Percentiles rank a stretch among this genome's conserved stretches.
These are phyloP conservation scores for Odocoileus hemionus DNA, from an alignment of 2,113 vertebrate genomes.

Conservation along the genomic window DNA sequence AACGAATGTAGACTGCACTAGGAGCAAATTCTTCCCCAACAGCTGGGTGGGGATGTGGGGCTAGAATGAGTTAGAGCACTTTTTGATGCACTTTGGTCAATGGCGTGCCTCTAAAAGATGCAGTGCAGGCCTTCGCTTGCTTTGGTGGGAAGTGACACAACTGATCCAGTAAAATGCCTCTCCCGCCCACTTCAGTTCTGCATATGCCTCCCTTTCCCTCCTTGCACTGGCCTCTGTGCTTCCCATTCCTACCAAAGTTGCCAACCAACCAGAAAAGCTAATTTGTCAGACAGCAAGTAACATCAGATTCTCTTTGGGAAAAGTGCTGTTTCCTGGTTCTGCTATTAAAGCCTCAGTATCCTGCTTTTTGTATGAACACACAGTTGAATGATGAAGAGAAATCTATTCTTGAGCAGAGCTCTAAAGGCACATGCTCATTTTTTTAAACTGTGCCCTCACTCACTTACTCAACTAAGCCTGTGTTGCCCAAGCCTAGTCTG, in stretches of 20 bases:
- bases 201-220: fast-evolving
- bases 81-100: background rate
- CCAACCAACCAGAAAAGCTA: background rate
- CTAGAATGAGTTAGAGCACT: background rate
- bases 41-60: background rate
- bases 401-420: background rate
- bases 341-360: too few species aligned
- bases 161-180: background rate
- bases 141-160: background rate
- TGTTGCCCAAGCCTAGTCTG: background rate
- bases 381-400: background rate
- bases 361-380: background rate
- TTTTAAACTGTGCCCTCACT: background rate
- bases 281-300: background rate
- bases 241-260: background rate
- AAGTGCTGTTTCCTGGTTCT: background rate
- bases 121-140: background rate
- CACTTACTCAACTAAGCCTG: background rate
- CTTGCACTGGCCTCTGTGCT: background rate
- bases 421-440: background rate
- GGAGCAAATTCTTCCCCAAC: background rate
- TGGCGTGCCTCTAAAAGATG: background rate
- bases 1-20: too few species aligned
- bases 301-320: background rate
- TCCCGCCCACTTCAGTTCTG: background rate